These are phyloP conservation scores for Ameiurus melas DNA, from an alignment of 2,113 vertebrate genomes.

Conservation along the genomic window DNA sequence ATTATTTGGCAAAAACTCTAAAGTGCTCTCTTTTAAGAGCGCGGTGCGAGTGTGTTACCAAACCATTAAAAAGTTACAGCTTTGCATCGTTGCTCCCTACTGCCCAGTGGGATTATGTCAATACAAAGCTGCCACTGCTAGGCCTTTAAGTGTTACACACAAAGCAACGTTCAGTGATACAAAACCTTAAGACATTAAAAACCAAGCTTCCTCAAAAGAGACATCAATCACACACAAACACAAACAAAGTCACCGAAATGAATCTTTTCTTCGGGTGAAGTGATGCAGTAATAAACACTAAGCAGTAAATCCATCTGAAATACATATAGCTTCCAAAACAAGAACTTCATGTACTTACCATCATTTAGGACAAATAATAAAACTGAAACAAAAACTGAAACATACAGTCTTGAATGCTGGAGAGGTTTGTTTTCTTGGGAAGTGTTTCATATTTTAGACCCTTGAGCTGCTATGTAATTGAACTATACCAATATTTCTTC, in stretches of 20 bases:
- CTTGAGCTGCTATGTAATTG: conserved; percentile 25
- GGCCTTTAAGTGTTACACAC: background rate
- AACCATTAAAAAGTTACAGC: conserved; percentile 50
- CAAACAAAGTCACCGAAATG: background rate
- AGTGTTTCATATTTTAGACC: conserved; percentile 8
- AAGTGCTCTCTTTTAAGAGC: conserved; percentile 54
- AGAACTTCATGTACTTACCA: background rate
- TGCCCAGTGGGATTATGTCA: conserved; percentile 63
- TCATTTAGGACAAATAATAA: background rate
- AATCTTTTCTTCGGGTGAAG: conserved; percentile 5
- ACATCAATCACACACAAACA: background rate
- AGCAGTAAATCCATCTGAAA: background rate
- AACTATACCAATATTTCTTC: conserved; percentile 8
- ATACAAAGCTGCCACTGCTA: conserved; percentile 54
- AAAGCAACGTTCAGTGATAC: background rate
- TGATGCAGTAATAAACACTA: background rate
- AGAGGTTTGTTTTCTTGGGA: conserved; percentile 15
- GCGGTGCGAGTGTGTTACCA: conserved; percentile 63
- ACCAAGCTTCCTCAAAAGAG: background rate
- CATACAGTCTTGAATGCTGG: background rate
- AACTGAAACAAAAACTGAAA: background rate
- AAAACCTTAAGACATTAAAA: background rate
- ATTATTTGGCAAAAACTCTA: conserved; percentile 61
- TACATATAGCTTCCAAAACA: background rate
- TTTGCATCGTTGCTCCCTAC: conserved; percentile 42